Conservation (phyloP, 1,140 invertebrate species). For the Oncopodura yosiiana region DNA sequence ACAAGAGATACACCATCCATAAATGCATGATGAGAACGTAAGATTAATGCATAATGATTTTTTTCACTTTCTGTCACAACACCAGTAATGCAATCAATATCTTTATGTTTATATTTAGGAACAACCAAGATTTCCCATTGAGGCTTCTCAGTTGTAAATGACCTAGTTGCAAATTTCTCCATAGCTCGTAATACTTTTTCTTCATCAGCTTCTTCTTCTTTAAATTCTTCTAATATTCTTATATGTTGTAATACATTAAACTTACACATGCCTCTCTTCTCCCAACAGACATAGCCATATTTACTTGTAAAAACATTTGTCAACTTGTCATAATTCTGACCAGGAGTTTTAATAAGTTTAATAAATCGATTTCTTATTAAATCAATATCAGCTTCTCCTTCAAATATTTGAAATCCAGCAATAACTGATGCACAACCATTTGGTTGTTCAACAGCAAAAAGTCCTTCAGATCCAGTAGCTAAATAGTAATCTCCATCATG, state of each 20-base stretch:
- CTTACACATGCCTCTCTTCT: slow-evolving; percentile 6
- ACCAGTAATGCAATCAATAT: neutral
- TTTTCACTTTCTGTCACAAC: neutral
- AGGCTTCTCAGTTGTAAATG: slow-evolving; percentile 1
- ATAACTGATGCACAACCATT: slow-evolving; percentile 21
- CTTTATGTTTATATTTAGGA: slow-evolving; percentile 4
- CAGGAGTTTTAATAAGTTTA: slow-evolving; percentile 4
- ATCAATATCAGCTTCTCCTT: slow-evolving; percentile 14
- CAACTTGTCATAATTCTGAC: slow-evolving; percentile 9
- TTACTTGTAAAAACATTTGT: slow-evolving; percentile 1
- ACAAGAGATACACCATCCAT: slow-evolving; percentile 20
- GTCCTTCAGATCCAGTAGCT: slow-evolving; percentile 5
- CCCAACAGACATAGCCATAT: slow-evolving; percentile 25
- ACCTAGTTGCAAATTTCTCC: slow-evolving; percentile 1
- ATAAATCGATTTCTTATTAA: slow-evolving; percentile 1
- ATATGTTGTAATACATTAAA: slow-evolving; percentile 19
- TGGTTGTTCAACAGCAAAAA: slow-evolving; percentile 15
- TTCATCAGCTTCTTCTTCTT: slow-evolving; percentile 9
- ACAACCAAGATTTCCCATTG: slow-evolving; percentile 26
- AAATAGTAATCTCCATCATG: slow-evolving; percentile 14
- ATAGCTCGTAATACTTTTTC: slow-evolving; percentile 5
- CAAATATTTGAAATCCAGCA: slow-evolving; percentile 19
- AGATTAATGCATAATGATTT: slow-evolving; percentile 17
- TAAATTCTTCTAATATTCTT: slow-evolving; percentile 7
- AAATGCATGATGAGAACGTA: slow-evolving; percentile 20